Percentiles rank a stretch among this genome's conserved stretches.
These are phyloP conservation scores for Tichodroma muraria DNA, from an alignment of 2,113 vertebrate genomes.

Conservation along the genomic window DNA sequence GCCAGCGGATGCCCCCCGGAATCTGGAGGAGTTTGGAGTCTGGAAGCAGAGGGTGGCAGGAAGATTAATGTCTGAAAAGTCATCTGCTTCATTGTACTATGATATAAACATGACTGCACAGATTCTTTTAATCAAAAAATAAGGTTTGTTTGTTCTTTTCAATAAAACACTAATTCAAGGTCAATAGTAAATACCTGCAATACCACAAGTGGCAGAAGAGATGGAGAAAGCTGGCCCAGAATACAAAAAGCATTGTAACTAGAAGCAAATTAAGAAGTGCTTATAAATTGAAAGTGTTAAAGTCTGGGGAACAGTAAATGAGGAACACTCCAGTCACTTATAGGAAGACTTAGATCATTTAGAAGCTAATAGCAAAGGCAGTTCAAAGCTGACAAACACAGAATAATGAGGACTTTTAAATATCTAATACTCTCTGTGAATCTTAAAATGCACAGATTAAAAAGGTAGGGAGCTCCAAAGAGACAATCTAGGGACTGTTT, in stretches of 20 bases:
- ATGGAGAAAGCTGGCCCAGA: neutral
- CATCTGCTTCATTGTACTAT: neutral
- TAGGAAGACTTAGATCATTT: constrained; percentile 23
- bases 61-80: neutral
- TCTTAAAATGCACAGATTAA: constrained; percentile 13
- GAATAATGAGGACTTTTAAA: constrained; percentile 15
- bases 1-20: neutral
- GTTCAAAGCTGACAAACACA: constrained; percentile 16
- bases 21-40: neutral
- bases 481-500: neutral
- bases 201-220: neutral
- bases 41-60: neutral
- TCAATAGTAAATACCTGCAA: neutral
- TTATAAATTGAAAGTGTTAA: neutral
- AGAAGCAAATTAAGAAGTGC: neutral
- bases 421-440: neutral
- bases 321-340: neutral
- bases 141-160: neutral
- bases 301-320: neutral
- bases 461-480: neutral
- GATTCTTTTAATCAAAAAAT: neutral
- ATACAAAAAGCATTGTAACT: neutral
- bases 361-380: constrained; percentile 30
- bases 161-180: neutral
- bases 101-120: accelerated